Conservation (phyloP, 2,797 vertebrate genomes). For the Melanogrammus aeglefinus region DNA sequence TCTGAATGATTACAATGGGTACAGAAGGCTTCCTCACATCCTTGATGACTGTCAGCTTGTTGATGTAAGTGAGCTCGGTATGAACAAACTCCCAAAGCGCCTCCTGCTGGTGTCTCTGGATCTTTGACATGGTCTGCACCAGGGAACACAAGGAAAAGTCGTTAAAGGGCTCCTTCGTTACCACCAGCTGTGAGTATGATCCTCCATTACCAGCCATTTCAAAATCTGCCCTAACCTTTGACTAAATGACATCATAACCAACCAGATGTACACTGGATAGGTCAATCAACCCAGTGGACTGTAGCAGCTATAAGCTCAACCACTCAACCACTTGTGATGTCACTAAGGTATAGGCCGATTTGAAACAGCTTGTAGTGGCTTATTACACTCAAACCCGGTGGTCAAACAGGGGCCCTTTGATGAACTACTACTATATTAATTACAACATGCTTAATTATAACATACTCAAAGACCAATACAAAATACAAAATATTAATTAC, state of each 20-base stretch:
- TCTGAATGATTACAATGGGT: not conserved
- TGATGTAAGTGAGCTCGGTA: slow-evolving; percentile 80
- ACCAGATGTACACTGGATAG: too few species aligned
- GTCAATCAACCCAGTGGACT: too few species aligned
- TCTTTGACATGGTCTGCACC: slow-evolving; percentile 75
- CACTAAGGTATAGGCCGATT: too few species aligned
- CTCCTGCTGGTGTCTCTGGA: slow-evolving; percentile 81
- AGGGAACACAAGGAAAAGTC: not conserved
- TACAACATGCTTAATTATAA: not conserved
- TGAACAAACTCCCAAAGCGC: slow-evolving; percentile 85
- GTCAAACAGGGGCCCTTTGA: not conserved
- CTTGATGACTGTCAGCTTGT: slow-evolving; percentile 76
- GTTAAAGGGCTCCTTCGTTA: not conserved
- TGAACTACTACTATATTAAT: not conserved
- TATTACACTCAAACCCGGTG: too few species aligned
- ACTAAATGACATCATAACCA: too few species aligned
- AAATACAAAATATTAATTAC: not conserved
- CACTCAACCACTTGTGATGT: too few species aligned
- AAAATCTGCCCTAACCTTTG: too few species aligned
- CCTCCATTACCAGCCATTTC: too few species aligned
- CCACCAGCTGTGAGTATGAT: too few species aligned
- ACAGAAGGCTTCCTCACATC: slow-evolving; percentile 67
- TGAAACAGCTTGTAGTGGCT: too few species aligned
- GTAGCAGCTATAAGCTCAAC: too few species aligned
- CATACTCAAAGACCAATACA: not conserved